Percentiles rank a stretch among this genome's conserved stretches.
Evolutionary conservation across 2,113 vertebrate genomes (phyloP).

Genomic region (Saguinus midas): DNA sequence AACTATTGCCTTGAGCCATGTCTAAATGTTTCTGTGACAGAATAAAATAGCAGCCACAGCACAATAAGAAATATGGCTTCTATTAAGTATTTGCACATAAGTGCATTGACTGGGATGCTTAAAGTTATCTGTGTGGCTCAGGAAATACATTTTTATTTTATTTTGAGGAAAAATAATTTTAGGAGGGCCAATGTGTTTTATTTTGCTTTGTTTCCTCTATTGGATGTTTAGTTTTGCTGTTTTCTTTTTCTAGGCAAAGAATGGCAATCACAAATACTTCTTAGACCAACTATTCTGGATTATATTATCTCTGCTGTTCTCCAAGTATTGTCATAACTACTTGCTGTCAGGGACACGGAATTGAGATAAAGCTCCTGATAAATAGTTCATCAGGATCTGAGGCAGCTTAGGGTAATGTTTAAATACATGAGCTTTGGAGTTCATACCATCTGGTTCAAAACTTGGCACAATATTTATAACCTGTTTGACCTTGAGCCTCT

Average conservation of each 20-base stretch:
- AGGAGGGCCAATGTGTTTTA: neutral
- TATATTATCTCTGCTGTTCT: neutral
- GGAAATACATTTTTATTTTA: constrained; percentile 5
- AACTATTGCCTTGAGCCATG: neutral
- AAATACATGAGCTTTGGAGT: neutral
- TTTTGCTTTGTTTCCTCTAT: neutral
- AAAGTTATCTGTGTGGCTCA: neutral
- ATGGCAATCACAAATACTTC: neutral
- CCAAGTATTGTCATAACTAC: neutral
- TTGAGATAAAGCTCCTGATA: neutral
- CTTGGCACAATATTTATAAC: neutral
- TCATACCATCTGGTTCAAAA: neutral
- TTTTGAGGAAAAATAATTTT: neutral
- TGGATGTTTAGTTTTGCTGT: neutral
- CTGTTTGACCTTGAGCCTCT: neutral
- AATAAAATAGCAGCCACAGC: neutral
- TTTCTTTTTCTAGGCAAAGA: neutral
- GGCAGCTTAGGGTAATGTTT: neutral
- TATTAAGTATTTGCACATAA: neutral
- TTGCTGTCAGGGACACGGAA: neutral
- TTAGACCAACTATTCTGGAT: neutral
- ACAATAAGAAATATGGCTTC: neutral
- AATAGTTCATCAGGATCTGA: neutral
- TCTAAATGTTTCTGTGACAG: neutral
- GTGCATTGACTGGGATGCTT: neutral